Percentiles rank a stretch among this genome's conserved stretches.
Conservation (phyloP, 1,140 invertebrate species). For the Lineus longissimus region DNA sequence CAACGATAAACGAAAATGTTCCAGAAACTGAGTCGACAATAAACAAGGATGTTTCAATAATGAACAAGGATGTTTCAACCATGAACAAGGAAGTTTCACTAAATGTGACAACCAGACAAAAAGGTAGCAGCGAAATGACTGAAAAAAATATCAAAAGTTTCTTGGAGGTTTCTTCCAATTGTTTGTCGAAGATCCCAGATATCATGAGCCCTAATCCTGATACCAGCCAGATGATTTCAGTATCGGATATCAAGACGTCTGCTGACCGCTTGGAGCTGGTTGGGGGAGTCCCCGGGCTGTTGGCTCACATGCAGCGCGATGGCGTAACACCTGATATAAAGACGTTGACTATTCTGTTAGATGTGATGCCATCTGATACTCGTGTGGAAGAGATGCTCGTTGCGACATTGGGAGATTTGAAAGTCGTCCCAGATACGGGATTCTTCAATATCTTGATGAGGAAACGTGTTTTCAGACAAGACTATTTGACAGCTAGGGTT, state of each 20-base stretch:
- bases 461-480: conserved; percentile 64
- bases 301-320: conserved; percentile 67
- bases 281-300: conserved; percentile 71
- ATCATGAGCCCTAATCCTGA: background rate
- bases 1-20: too few relatives aligned
- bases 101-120: too few relatives aligned
- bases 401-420: conserved; percentile 58
- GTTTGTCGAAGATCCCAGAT: background rate
- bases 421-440: conserved; percentile 68
- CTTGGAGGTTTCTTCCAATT: too few relatives aligned
- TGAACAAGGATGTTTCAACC: too few relatives aligned
- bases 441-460: conserved; percentile 86
- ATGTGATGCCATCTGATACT: conserved; percentile 64
- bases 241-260: conserved; percentile 16
- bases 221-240: conserved; percentile 9
- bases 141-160: too few relatives aligned
- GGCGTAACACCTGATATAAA: conserved; percentile 70
- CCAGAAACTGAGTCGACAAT: too few relatives aligned
- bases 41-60: too few relatives aligned
- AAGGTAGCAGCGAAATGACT: too few relatives aligned
- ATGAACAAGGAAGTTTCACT: too few relatives aligned
- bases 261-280: conserved; percentile 64
- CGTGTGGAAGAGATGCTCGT: conserved; percentile 67
- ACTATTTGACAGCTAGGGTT: conserved; percentile 67
- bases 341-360: conserved; percentile 72